These are phyloP conservation scores for Uloborus diversus DNA, from an alignment of 1,140 invertebrate genomes.

Conservation along the genomic window DNA sequence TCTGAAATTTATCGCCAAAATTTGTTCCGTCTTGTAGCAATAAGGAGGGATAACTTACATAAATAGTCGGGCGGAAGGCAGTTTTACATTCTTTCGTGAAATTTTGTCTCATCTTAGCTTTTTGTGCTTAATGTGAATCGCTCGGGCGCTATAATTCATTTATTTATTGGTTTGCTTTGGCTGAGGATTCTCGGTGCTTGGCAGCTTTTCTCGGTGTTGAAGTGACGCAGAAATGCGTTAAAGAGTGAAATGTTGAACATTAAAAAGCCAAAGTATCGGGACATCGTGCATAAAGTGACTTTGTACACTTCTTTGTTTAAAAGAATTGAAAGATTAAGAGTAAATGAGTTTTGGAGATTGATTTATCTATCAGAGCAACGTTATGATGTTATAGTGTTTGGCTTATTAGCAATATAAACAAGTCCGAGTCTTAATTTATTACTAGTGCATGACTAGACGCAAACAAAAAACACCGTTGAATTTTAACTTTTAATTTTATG, in stretches of 20 bases:
- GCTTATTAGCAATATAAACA: too few relatives aligned
- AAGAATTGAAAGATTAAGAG: too few relatives aligned
- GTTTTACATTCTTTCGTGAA: constrained; percentile 18
- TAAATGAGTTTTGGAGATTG: too few relatives aligned
- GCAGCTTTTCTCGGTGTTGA: constrained; percentile 20
- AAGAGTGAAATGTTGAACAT: constrained; percentile 29
- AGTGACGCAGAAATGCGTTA: constrained; percentile 22
- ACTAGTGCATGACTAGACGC: too few relatives aligned
- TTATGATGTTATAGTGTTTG: too few relatives aligned
- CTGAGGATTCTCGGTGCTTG: constrained; percentile 26
- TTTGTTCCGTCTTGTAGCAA: constrained; percentile 45
- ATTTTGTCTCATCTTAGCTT: constrained; percentile 34
- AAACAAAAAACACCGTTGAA: too few relatives aligned
- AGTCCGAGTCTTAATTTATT: too few relatives aligned
- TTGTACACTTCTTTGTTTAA: too few relatives aligned
- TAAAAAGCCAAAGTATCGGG: too few relatives aligned
- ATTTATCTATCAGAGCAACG: too few relatives aligned
- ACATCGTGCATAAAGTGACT: too few relatives aligned
- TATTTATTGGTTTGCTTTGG: constrained; percentile 50
- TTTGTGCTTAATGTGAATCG: constrained; percentile 34
- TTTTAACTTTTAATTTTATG: too few relatives aligned
- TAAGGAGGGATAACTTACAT: constrained; percentile 40
- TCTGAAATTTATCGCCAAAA: constrained; percentile 51
- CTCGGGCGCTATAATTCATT: constrained; percentile 38
- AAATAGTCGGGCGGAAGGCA: constrained; percentile 23